Evolutionary conservation across 2,113 vertebrate genomes (phyloP), one percentile per base, ranked within the genome.

Genomic region (Lutjanus erythropterus): DNA sequence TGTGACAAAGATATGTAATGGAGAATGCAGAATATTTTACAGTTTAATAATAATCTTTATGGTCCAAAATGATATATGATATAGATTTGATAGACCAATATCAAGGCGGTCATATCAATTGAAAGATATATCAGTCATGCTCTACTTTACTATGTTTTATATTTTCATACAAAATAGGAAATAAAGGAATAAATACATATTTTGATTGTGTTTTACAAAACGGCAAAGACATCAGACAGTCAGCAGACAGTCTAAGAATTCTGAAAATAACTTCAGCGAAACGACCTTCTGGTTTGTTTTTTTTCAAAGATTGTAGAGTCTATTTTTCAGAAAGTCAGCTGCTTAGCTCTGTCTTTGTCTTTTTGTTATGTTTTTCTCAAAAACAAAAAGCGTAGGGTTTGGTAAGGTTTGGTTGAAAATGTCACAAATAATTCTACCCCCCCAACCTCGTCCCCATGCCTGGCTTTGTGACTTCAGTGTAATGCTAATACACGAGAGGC

Each of bases 401-500:
- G n/a, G n/a, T n/a, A 47, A 61, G 19, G 44, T 67, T 37, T 29
- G 16, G 29, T 6, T 31, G 41, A 65, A 56, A 23, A 61, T 33
- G 39, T 23, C 65, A 9, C 31, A 27, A 49, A 49, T 33, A 12
- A 41, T 7, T 14, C 39, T 11, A 3, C 39, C 5, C 2, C 2
- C 23, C 35, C 11, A n/a, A 2, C 44, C n/a, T 41, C 7, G 42
- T 37, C 27, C 37, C 12, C 1, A 3, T 21, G 39, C 9, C 19
- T 33, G 9, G 31, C 47, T 55, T 9, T 33, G 37, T 66, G 69
- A 55, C 46, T 61, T 76, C 31, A 59, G 10, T 67, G 41, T 58
- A 27, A 68, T 27, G 8, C 27, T 55, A 80, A 76, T 47, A 16
- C 68, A 56, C 25, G 35, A 60, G 49, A 47, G 60, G 64, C 59